Evolutionary conservation across 2,113 vertebrate species (phyloP).

Genomic region (Trinectes maculatus): DNA sequence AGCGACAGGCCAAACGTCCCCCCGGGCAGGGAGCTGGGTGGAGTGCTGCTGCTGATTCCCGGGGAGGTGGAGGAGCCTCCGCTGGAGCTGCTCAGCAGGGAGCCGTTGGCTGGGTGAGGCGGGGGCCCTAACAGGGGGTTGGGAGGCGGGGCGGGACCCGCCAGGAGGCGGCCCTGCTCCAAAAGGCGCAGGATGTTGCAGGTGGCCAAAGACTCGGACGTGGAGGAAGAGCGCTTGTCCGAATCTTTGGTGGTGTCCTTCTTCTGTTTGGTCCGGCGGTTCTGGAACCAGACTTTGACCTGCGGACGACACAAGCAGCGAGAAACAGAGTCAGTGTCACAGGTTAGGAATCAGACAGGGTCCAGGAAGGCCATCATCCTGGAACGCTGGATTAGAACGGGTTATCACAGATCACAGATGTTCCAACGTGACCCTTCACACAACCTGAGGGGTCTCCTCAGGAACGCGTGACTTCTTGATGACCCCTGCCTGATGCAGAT

Average conservation of each 20-base stretch:
- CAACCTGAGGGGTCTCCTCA: neutral
- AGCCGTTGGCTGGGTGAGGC: conserved; percentile 69
- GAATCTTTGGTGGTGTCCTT: conserved; percentile 95
- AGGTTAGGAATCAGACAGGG: no score
- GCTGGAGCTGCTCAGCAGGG: conserved; percentile 77
- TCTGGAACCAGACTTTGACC: conserved; percentile 99
- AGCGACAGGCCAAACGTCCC: conserved; percentile 81
- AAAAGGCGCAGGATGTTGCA: conserved; percentile 93
- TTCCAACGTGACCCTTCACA: neutral
- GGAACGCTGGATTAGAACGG: no score
- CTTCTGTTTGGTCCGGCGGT: conserved; percentile 97
- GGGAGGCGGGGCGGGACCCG: conserved; percentile 82
- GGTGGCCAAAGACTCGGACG: conserved; percentile 90
- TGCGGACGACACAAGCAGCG: conserved; percentile 58
- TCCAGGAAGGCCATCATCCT: no score
- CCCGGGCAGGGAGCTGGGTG: conserved; percentile 71
- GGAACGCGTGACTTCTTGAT: conserved; percentile 6
- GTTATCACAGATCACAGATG: conserved; percentile 2
- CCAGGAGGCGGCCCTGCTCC: conserved; percentile 90
- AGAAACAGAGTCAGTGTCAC: neutral
- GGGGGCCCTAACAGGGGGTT: conserved; percentile 80
- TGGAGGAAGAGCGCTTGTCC: conserved; percentile 85
- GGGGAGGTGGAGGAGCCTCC: conserved; percentile 84
- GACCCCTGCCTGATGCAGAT: conserved; percentile 17
- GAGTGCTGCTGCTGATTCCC: conserved; percentile 62